Conservation (phyloP, 2,888 invertebrate species). For the Troides helena region DNA sequence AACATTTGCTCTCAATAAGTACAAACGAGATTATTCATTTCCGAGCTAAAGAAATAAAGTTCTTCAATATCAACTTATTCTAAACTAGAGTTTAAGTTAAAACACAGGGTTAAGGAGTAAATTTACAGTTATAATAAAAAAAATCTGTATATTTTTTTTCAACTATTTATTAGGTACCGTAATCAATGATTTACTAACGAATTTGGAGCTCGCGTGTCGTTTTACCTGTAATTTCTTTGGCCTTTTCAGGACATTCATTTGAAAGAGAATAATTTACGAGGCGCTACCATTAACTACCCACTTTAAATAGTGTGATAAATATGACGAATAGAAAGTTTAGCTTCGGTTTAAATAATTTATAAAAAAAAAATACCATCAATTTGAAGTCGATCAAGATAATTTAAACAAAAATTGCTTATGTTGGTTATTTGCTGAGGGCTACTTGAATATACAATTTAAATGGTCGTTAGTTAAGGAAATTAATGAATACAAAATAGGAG, state of each 20-base stretch:
- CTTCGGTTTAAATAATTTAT: conserved; percentile 1
- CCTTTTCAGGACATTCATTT: conserved; percentile 78
- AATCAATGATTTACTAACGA: conserved; percentile 60
- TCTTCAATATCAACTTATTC: background rate
- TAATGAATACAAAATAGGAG: no score
- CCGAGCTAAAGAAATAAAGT: no score
- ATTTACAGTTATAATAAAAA: background rate
- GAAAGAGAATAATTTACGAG: conserved; percentile 54
- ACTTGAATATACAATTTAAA: no score
- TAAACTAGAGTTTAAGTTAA: background rate
- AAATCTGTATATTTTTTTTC: background rate
- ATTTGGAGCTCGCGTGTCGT: conserved; percentile 67
- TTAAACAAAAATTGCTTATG: no score
- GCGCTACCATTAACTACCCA: conserved; percentile 13
- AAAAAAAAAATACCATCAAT: background rate
- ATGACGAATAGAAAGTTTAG: conserved; percentile 7
- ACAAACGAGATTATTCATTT: no score
- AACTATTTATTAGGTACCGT: conserved; percentile 13
- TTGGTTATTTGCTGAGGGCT: no score
- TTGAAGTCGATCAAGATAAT: no score
- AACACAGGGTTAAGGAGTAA: background rate
- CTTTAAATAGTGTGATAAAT: conserved; percentile 10
- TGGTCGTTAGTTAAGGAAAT: no score
- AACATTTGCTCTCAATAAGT: no score
- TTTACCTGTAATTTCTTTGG: conserved; percentile 73